Evolutionary conservation across 2,113 vertebrate species (phyloP), one percentile per base, ranked within the genome.

Genomic region (Malurus cyaneus): DNA sequence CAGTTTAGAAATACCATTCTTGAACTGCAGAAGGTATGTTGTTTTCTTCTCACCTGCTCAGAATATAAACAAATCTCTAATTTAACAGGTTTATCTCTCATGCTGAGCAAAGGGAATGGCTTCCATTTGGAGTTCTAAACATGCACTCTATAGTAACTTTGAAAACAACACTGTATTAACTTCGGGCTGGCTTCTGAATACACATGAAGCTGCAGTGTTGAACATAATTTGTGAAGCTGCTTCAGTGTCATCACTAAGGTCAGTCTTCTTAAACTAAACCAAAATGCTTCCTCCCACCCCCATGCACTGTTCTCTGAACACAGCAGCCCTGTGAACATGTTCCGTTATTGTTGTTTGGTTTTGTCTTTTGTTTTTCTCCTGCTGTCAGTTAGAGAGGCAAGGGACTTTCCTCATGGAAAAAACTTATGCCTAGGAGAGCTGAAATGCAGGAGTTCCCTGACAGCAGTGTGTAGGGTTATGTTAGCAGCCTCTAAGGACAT

Each of bases 21-120:
- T 71, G 82, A 85, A 60, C 74, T 79, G 71, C 70, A 73, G 83
- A 72, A 66, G 74, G 47, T 62, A 39, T 26, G 73, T 49, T 83
- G 64, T 76, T 96, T 88, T 88, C 74, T 71, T 88, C 76, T 89
- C 95, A 81, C 80, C 86, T 95, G 94, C 81, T 94, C 80, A 72
- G 96, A 94, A 95, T 97, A 91, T 72, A 94, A 97, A 96, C 54
- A 93, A 83, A 88, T 88, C 29, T 92, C 84, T 89, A 76, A 89
- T 93, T 91, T 92, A 71, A 80, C 26, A 73, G 53, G 69, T 89
- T 93, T 86, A 28, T 66, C 44, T 78, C 26, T 6, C 78, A 53
- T 23, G 41, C 83, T 79, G 87, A 94, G 91, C 31, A 50, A 80
- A 89, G 67, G 78, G 80, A 92, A 88, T 36, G 54, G 79, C 50